Evolutionary conservation across 2,888 invertebrate genomes (phyloP), one percentile per base, ranked within the genome.

Genomic region (Netelia melanura): DNA sequence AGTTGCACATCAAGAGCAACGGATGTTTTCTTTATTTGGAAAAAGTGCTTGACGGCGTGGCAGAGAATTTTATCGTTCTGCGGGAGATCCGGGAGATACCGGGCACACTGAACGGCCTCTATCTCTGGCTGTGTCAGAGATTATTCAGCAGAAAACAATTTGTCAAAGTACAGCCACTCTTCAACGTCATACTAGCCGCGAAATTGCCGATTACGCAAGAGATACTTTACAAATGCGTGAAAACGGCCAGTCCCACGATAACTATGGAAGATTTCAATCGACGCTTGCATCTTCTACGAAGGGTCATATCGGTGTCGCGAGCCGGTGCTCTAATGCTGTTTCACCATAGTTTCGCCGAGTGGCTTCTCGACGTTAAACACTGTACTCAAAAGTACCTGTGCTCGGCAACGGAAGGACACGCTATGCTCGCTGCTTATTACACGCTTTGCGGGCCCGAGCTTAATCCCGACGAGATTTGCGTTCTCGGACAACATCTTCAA

Each of bases 331-430:
- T 97, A 83, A 95, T 96, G 72, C 95, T 98, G 65, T 98, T 99
- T 94, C 99, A 99, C 94, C 98, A 98, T 92, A 98, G 98, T 84
- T 99, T 99, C 94, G 97, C 98, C 30, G 97, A 97, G 92, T 99
- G 99, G 99, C 94, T 99, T 88, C 94, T 98, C 76, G 99, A 99
- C 93, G 98, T 99, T n/a, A 99, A 99, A 94, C 98, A 99, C 92
- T 98, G 99, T 93, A 99, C 99, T 1, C 97, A 98, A 89, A 97
- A 98, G 89, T 99, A 98, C 94, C 95, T 99, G 87, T 99, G 98
- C 93, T 96, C 97, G 88, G 96, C 97, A 9, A 95, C 96, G 72
- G 97, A 98, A 89, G 99, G 99, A 0, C 98, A 99, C 93, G 97
- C 97, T 10, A 97, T 97, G 93, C 95, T 98, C 58, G 97, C 97